Percentiles rank a stretch among this genome's conserved stretches.
Evolutionary conservation across 1,140 invertebrate genomes (phyloP).

Genomic region (Metopolophium dirhodum): DNA sequence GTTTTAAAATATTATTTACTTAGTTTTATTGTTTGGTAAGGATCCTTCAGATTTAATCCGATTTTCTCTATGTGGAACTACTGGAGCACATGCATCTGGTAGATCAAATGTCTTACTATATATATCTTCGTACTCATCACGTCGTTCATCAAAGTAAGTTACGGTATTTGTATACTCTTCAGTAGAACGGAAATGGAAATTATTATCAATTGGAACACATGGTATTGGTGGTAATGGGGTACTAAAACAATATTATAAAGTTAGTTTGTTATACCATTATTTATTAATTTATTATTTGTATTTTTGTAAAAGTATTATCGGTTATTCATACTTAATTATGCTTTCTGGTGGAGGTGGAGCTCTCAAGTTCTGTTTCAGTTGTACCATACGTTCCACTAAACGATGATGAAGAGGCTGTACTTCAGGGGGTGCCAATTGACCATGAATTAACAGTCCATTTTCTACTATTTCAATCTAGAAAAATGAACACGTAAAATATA

Average conservation of each 20-base stretch:
- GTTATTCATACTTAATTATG: slow-evolving; percentile 28
- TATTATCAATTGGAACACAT: slow-evolving; percentile 71
- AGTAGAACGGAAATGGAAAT: slow-evolving; percentile 60
- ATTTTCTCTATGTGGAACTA: slow-evolving; percentile 40
- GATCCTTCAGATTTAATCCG: slow-evolving; percentile 39
- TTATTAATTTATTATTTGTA: not conserved
- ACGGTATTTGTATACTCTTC: slow-evolving; percentile 63
- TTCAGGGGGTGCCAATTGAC: slow-evolving; percentile 78
- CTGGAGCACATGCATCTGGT: slow-evolving; percentile 48
- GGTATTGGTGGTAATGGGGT: slow-evolving; percentile 77
- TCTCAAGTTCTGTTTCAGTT: slow-evolving; percentile 70
- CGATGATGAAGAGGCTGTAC: slow-evolving; percentile 87
- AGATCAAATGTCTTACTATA: slow-evolving; percentile 70
- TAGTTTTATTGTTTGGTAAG: slow-evolving; percentile 18
- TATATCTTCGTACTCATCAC: slow-evolving; percentile 70
- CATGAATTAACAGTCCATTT: slow-evolving; percentile 80
- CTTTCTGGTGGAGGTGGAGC: slow-evolving; percentile 57
- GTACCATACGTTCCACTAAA: slow-evolving; percentile 82
- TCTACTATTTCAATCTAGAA: slow-evolving; percentile 79
- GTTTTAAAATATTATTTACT: not conserved
- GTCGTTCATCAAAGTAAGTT: slow-evolving; percentile 64
- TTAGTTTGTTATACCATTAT: not conserved
- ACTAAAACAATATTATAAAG: slow-evolving; percentile 63
- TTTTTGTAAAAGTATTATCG: not conserved
- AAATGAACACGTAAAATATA: not conserved